Evolutionary conservation across 2,797 vertebrate genomes (phyloP).

Genomic region (Diglossa cyanea): DNA sequence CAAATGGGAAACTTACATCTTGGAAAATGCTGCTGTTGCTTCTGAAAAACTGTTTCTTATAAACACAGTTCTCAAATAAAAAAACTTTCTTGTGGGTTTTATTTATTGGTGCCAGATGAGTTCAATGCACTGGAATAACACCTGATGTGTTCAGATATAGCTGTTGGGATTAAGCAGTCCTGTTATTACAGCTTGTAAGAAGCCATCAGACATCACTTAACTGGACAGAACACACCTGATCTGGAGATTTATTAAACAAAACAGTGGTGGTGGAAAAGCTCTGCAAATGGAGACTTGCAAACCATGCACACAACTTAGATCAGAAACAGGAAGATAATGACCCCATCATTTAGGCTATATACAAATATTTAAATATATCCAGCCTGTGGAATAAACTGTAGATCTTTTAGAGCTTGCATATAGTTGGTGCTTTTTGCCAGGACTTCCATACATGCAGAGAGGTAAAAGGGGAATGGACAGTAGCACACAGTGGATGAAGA

Average conservation of each 20-base stretch:
- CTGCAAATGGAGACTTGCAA: neutral
- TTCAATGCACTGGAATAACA: neutral
- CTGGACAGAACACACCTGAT: neutral
- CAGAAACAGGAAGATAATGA: neutral
- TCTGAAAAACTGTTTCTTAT: neutral
- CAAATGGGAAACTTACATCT: neutral
- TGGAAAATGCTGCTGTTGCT: neutral
- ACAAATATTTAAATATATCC: neutral
- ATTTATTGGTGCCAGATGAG: neutral
- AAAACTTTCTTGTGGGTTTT: neutral
- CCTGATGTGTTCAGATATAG: neutral
- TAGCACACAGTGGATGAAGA: neutral
- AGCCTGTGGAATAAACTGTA: neutral
- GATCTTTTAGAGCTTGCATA: neutral
- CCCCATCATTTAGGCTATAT: neutral
- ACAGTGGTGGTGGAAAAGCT: neutral
- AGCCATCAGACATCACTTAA: neutral
- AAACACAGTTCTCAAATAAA: neutral
- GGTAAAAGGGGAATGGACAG: neutral
- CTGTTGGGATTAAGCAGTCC: neutral
- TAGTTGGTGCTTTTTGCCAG: neutral
- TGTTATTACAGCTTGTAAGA: neutral
- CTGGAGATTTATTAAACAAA: neutral
- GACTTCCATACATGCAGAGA: neutral
- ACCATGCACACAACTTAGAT: neutral